Base-by-base conservation (phyloP, 2,888 invertebrate species). In the Mythimna vitellina region DNA sequence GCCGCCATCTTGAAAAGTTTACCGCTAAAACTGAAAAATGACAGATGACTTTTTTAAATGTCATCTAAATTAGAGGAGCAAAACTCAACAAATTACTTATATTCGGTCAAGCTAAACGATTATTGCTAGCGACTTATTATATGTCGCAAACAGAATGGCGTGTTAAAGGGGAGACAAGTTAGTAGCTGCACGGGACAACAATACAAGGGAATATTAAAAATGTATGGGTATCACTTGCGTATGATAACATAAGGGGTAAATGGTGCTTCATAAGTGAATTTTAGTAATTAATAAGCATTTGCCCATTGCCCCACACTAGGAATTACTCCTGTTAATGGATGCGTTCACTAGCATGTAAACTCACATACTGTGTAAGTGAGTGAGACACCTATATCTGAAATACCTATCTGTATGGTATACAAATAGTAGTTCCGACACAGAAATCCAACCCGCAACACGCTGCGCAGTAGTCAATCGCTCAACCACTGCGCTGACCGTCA, bases 111-210 rank as follows among this genome's bases (percentile, higher is more conserved):
- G 82, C 83, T 82, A 81, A 79, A 88, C 85, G 76, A 79, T 78
- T 86, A 81, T 88, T 92, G 93, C 80, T 81, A 65, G 80, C 86
- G 93, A 92, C 92, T 90, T 89, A n/a, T n/a, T n/a, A n/a, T n/a
- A 87, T 93, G 93, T 93, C 92, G 87, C 75, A 53, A 80, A 75
- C 93, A 93, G 91, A 77, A 85, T 83, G 80, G 65, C 57, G 65
- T 67, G 71, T 79, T 73, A 72, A 74, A 85, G 81, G 87, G 89
- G 89, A 84, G 84, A 72, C 73, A 61, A 73, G 61, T 74, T 60
- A 65, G 67, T 73, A 65, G 64, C 49, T 67, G 73, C 57, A 65
- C 70, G 61, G 58, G 58, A 56, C 60, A 67, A 76, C 63, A 76
- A 74, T 65, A 77, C 65, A 67, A 77, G 65, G 78, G 79, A 80